Percentiles rank a stretch among this genome's conserved stretches.
These are phyloP conservation scores for Latheticus oryzae DNA, from an alignment of 2,888 invertebrate species.

Conservation along the genomic window DNA sequence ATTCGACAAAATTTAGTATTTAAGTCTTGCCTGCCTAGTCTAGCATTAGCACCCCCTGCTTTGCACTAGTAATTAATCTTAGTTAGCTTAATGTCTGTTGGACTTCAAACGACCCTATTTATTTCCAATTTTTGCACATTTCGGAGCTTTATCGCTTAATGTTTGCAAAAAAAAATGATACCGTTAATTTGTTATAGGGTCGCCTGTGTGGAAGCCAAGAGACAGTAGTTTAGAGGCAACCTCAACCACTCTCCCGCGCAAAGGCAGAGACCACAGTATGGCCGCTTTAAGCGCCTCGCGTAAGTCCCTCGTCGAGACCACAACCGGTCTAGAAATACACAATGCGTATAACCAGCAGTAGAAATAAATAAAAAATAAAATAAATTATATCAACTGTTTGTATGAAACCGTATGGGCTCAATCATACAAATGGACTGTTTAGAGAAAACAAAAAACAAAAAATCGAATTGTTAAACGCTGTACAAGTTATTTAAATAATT, in stretches of 20 bases:
- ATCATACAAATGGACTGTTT: constrained; percentile 15
- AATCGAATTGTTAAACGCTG: constrained; percentile 54
- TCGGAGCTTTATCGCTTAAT: constrained; percentile 23
- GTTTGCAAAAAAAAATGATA: constrained; percentile 47
- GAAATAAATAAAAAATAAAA: constrained; percentile 34
- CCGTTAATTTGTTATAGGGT: constrained; percentile 81
- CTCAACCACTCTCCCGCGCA: constrained; percentile 72
- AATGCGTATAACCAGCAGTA: constrained; percentile 63
- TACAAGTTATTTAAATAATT: constrained; percentile 52
- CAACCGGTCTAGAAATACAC: constrained; percentile 66
- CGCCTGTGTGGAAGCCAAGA: constrained; percentile 98
- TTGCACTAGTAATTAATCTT: constrained; percentile 41
- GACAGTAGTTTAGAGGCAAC: constrained; percentile 77
- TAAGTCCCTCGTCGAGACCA: constrained; percentile 70
- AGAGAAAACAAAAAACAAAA: constrained; percentile 43
- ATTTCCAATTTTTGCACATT: constrained; percentile 27
- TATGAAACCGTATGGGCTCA: constrained; percentile 21
- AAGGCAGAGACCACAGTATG: constrained; percentile 68
- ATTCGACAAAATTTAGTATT: too few species aligned
- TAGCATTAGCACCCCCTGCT: constrained; percentile 50
- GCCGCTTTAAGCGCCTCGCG: constrained; percentile 70
- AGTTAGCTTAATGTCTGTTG: constrained; percentile 57
- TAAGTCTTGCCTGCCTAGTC: neutral
- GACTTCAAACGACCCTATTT: constrained; percentile 59
- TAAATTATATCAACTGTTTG: constrained; percentile 42